Percentiles rank a stretch among this genome's conserved stretches.
phyloP scores from a whole-genome alignment of 2,888 invertebrate genomes.

The Trichogramma evanescens region DNA sequence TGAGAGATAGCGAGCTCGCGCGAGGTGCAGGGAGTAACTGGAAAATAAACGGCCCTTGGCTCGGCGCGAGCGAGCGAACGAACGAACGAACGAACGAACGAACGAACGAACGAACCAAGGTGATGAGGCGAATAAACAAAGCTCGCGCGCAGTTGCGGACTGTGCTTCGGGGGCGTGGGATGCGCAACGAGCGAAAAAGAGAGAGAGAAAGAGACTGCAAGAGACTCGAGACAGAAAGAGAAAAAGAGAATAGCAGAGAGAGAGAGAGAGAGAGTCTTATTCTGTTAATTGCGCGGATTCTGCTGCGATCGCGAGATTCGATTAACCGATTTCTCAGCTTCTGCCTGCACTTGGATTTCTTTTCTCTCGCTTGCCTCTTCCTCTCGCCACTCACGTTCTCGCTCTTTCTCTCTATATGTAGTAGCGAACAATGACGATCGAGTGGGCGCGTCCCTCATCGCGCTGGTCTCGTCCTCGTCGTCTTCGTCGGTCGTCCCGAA shows the following conservation, averaged over 20 bases:
- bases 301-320: conserved; percentile 18
- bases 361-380: background rate
- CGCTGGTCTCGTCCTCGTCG: too few relatives aligned
- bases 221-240: background rate
- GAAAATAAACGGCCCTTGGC: too few relatives aligned
- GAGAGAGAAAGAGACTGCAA: background rate
- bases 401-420: background rate
- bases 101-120: too few relatives aligned
- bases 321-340: conserved; percentile 5
- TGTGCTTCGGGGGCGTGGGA: too few relatives aligned
- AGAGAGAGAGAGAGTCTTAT: background rate
- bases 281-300: conserved; percentile 38
- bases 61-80: too few relatives aligned
- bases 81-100: too few relatives aligned
- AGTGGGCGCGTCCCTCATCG: too few relatives aligned
- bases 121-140: too few relatives aligned
- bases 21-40: too few relatives aligned
- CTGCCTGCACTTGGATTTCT: background rate
- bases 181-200: background rate
- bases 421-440: background rate
- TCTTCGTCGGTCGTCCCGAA: too few relatives aligned
- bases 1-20: too few relatives aligned
- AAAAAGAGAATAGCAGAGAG: background rate
- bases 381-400: background rate
- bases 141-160: too few relatives aligned